These are phyloP conservation scores for Lophotis ruficrista DNA, from an alignment of 2,113 vertebrate species.

Conservation along the genomic window DNA sequence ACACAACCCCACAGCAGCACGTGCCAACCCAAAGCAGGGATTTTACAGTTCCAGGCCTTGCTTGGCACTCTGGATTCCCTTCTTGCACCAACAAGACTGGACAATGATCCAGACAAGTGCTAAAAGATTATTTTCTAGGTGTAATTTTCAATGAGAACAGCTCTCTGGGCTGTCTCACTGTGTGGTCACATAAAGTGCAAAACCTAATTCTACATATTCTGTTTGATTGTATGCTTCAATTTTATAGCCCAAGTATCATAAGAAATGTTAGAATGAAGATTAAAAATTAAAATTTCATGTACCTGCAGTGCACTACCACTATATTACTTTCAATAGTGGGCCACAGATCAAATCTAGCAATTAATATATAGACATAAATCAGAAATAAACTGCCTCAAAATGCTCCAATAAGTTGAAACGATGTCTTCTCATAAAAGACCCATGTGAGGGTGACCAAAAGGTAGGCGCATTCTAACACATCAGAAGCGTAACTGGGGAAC, in stretches of 20 bases:
- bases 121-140: not conserved
- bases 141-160: not conserved
- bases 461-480: not conserved
- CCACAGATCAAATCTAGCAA: not conserved
- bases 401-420: not conserved
- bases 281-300: not conserved
- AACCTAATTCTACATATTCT: not conserved
- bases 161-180: not conserved
- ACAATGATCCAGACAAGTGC: not conserved
- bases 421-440: not conserved
- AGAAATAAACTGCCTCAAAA: not conserved
- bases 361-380: not conserved
- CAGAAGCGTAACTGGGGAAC: not conserved
- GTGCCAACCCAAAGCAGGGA: not conserved
- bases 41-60: not conserved
- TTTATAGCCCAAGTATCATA: not conserved
- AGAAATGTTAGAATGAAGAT: not conserved
- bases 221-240: not conserved
- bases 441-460: not conserved
- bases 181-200: not conserved
- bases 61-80: not conserved
- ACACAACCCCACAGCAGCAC: not conserved
- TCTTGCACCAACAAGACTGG: not conserved
- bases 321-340: not conserved
- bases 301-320: not conserved